Evolutionary conservation across 2,888 invertebrate genomes (phyloP).

Genomic region (Cephalotes varians): DNA sequence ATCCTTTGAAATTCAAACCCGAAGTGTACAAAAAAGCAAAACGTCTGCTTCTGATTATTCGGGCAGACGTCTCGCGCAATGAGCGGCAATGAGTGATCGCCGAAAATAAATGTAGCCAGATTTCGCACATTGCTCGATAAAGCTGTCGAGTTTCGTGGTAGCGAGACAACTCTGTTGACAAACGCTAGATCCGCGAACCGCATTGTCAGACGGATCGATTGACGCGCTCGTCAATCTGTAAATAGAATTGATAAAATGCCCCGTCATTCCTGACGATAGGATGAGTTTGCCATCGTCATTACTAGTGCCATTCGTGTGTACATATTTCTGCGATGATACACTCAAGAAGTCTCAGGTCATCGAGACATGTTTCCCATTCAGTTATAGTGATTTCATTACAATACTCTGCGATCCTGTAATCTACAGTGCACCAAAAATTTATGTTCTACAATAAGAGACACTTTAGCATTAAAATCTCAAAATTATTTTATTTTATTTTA

Average conservation of each 20-base stretch:
- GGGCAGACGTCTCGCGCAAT: not conserved
- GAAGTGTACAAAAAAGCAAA: not conserved
- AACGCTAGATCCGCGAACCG: conserved; percentile 61
- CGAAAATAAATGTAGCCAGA: conserved; percentile 29
- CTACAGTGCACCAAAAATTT: not conserved
- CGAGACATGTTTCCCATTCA: conserved; percentile 46
- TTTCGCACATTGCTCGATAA: conserved; percentile 52
- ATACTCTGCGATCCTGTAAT: not conserved
- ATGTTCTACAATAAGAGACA: not conserved
- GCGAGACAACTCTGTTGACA: conserved; percentile 66
- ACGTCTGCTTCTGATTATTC: conserved; percentile 1
- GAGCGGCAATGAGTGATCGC: not conserved
- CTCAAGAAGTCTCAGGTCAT: conserved; percentile 31
- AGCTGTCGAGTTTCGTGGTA: conserved; percentile 58
- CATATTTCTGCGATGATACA: conserved; percentile 49
- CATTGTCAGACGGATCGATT: conserved; percentile 53
- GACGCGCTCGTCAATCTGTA: conserved; percentile 63
- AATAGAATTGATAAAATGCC: conserved; percentile 74
- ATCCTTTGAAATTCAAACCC: not conserved
- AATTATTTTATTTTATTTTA: not conserved
- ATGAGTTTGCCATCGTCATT: conserved; percentile 65
- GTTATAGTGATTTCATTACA: not conserved
- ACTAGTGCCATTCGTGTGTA: conserved; percentile 44
- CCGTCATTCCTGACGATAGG: conserved; percentile 72
- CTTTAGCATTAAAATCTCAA: not conserved